Base-by-base conservation (phyloP, 2,113 vertebrate species). In the Podarcis cretensis region DNA sequence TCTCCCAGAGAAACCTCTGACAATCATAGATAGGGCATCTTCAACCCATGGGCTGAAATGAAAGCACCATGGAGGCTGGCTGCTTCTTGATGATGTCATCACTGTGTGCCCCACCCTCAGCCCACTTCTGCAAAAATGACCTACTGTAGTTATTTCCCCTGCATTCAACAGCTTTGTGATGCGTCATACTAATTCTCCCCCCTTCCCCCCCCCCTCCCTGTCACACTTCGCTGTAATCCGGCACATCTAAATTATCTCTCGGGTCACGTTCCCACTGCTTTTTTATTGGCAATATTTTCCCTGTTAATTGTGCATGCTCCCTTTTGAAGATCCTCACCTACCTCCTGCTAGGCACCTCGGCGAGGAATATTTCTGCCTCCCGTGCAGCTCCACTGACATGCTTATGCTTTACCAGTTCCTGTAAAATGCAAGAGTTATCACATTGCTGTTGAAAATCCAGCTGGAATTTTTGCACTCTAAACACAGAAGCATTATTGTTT, bases 231-330 rank as follows among this genome's bases (percentile, higher is more conserved):
- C 40, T 73, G 48, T 93, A 83, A 90, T 91, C 91, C 87, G 89
- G 86, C 86, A 71, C 91, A 91, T 94, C 81, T 94, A 95, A 95
- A 94, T 95, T 91, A 92, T 90, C 89, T 94, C 84, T 63, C 84
- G 84, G 91, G 93, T 91, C 86, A 89, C 88, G 93, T 94, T 95
- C 91, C 88, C 87, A 75, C 78, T 88, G 87, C 23, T 77, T 90
- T 95, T 95, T 94, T 95, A 95, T 94, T 94, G 88, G 90, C 89
- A 94, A 85, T 92, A 95, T 94, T 95, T 94, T 93, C 92, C 93
- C 93, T 94, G 86, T 95, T 96, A 96, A 96, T 95, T 91, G 91
- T 92, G 13, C 81, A 20, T 90, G 78, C 83, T 93, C 77, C 10
- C 18, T 94, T 93, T 94, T 94, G 93, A 95, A 91, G 89, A 90